Base-by-base conservation (phyloP, 2,888 invertebrate genomes). In the Neoascia interrupta region DNA sequence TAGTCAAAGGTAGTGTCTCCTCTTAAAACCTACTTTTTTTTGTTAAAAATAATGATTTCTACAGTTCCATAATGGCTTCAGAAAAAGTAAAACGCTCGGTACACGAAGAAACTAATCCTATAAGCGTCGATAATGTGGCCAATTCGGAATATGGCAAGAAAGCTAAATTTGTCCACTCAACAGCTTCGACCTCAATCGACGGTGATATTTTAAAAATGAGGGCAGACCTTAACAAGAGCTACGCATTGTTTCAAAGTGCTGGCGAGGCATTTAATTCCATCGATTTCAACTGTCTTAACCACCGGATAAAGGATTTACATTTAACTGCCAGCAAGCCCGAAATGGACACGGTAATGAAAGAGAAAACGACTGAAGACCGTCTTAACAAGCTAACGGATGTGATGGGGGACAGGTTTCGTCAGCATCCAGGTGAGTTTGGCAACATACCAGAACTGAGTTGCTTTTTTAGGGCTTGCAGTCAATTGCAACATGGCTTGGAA, bases 401-500 rank as follows among this genome's bases (percentile, higher is more conserved):
- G 34, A 84, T 86, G 43, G 81, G 83, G 10, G 56, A 82, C 3
- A 85, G 83, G 23, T 86, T 88, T 60, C 83, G 84, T 0, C 83
- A 84, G 2, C 87, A 87, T 82, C 84, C 87, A 1, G 88, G 87
- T 0, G 88, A 88, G 43, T 87, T 88, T 56, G 86, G 85, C 0
- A 85, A 87, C 21, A 88, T 88, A 39, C 87, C 87, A 0, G 88
- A 88, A 58, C 36, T 88, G 41, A 87, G 86, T 63, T 82, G 81
- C 0, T 88, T 88, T 63, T 87, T 87, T 43, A 83, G 84, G 45
- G 84, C 87, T 0, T 88, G 88, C 58, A 82, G 84, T 0, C 86
- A 87, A 58, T 73, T 88, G 47, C 84, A 88, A 53, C 85, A 83
- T 16, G 87, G 85, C 2, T 47, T 88, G 56, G 84, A 85, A 8